A percentile compares a stretch with the other conserved stretches of the same genome.
phyloP scores from a whole-genome alignment of 2,888 invertebrate genomes.

The Papilio demoleus region DNA sequence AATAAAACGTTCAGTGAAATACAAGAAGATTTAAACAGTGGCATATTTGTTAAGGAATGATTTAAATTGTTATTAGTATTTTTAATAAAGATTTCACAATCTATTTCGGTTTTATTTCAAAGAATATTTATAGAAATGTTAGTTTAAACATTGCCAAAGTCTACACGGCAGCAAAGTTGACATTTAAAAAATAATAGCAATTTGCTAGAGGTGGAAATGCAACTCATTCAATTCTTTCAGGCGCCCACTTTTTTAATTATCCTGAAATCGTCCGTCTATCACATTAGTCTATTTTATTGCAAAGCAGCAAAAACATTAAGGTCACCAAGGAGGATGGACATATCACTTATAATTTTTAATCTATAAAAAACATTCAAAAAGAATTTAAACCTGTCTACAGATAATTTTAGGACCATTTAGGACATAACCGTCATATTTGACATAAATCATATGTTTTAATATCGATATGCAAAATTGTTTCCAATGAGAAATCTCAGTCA shows the following conservation, averaged over 20 bases:
- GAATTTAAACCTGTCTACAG: too few species aligned
- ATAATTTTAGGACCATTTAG: too few species aligned
- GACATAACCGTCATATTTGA: too few species aligned
- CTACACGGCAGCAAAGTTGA: background rate
- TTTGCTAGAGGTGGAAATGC: background rate
- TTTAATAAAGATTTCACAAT: background rate
- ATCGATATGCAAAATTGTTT: background rate
- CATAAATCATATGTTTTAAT: too few species aligned
- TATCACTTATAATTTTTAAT: background rate
- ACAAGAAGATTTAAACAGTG: slow-evolving; percentile 46
- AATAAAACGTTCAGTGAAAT: slow-evolving; percentile 66
- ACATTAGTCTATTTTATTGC: background rate
- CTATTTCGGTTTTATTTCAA: background rate
- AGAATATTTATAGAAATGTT: background rate
- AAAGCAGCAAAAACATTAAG: too few species aligned
- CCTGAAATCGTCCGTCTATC: background rate
- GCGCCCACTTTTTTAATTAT: background rate
- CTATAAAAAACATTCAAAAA: background rate
- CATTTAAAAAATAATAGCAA: background rate
- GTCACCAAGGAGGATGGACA: too few species aligned
- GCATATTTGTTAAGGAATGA: background rate
- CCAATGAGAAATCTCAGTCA: background rate
- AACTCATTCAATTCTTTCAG: background rate
- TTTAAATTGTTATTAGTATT: too few species aligned
- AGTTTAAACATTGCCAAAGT: background rate